Evolutionary conservation across 2,797 vertebrate species (phyloP), one percentile per base, ranked within the genome.

Genomic region (Periophthalmus magnuspinnatus): DNA sequence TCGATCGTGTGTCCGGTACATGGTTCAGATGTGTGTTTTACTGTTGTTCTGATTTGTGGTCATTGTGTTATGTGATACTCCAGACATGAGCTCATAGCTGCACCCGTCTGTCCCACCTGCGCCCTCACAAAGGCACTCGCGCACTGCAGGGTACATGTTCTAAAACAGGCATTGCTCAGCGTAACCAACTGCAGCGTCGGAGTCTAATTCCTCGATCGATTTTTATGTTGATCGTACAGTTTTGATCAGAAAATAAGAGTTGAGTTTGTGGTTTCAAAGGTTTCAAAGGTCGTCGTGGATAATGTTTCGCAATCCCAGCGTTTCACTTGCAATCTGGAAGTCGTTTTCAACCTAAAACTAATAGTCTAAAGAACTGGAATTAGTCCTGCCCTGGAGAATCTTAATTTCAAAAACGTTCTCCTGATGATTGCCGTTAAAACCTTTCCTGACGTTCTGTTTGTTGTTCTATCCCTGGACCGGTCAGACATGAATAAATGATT

Each of bases 51-150:
- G 78, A 74, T 66, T 52, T 69, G 74, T 68, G 65, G 62, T 58
- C n/a, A 22, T 62, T 62, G 55, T 52, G 82, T 84, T 67, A 87
- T 54, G 32, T 52, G 80, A 91, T 76, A 89, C 84, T 80, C 56
- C 84, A 84, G 86, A 88, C 79, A 21, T 81, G 78, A 84, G 66
- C 75, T 87, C 86, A 85, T 77, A 32, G 75, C 72, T 21, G 71
- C 63, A 68, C 21, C 68, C 69, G 68, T 82, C 65, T 21, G 74
- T 83, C 67, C 79, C 78, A 78, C 74, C 77, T 56, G 66, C 36
- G 9, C 52, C n/a, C 41, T 41, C 3, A 11, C 9, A 13, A 41
- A 13, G 38, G 10, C 38, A 41, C 38, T 41, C 38, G 16, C 41
- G 45, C 41, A 14, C 41, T 16, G 11, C 9, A 11, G 38, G 10